A percentile compares a stretch with the other conserved stretches of the same genome.
Evolutionary conservation across 2,797 vertebrate species (phyloP).

Genomic region (Dicrostonyx torquatus): DNA sequence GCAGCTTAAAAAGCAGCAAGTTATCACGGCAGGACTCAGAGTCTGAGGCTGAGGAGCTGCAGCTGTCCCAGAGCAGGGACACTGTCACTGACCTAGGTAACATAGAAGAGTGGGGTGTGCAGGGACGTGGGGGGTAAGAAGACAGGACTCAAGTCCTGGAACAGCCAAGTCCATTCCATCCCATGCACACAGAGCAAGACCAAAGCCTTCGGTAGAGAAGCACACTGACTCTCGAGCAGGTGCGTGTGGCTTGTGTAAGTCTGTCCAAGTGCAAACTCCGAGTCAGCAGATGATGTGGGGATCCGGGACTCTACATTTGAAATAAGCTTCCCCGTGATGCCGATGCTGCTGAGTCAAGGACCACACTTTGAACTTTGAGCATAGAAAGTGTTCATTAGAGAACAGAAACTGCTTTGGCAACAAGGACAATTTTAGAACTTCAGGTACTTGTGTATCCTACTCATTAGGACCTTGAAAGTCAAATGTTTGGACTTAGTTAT

Average conservation of each 20-base stretch:
- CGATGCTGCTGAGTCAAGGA: background rate
- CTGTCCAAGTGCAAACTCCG: background rate
- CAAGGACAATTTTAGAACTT: background rate
- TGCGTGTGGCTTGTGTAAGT: background rate
- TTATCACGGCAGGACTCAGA: slow-evolving; percentile 98
- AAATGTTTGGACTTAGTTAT: background rate
- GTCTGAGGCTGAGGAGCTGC: slow-evolving; percentile 98
- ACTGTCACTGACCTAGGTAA: slow-evolving; percentile 98
- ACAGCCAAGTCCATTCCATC: slow-evolving; percentile 72
- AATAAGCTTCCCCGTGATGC: background rate
- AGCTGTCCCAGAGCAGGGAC: slow-evolving; percentile 98
- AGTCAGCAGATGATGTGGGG: background rate
- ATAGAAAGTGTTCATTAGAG: background rate
- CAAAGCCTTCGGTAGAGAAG: background rate
- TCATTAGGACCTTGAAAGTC: background rate
- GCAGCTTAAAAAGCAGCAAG: slow-evolving; percentile 99
- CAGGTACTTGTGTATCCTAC: background rate
- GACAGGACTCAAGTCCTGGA: slow-evolving; percentile 78
- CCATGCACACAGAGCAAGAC: background rate
- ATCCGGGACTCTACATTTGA: background rate
- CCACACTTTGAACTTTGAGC: background rate
- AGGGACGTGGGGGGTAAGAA: slow-evolving; percentile 86
- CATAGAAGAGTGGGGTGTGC: slow-evolving; percentile 86
- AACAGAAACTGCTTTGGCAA: background rate
- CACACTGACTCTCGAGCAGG: background rate